Evolutionary conservation across 2,113 vertebrate genomes (phyloP).

Genomic region (Varanus salvator): DNA sequence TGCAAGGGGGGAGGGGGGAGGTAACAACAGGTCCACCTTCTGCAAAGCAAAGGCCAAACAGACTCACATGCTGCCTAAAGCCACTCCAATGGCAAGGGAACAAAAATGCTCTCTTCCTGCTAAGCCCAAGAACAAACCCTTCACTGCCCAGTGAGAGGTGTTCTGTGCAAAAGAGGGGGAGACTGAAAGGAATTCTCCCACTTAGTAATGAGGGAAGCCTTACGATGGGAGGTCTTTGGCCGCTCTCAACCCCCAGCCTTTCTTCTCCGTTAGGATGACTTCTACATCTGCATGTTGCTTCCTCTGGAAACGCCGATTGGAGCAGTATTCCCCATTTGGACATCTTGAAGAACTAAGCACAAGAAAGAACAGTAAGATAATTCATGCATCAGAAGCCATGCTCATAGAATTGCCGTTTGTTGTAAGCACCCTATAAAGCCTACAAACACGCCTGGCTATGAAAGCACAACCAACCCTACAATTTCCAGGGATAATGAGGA

Average conservation of each 20-base stretch:
- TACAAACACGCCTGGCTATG: background rate
- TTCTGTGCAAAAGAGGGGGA: background rate
- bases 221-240: constrained; percentile 92
- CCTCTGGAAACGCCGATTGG: constrained; percentile 97
- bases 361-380: constrained; percentile 31
- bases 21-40: background rate
- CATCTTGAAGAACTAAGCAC: constrained; percentile 91
- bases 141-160: background rate
- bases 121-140: background rate
- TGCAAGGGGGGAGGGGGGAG: too few relatives aligned
- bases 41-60: background rate
- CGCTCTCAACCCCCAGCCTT: constrained; percentile 96
- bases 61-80: too few relatives aligned
- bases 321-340: constrained; percentile 92
- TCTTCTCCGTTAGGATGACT: constrained; percentile 96
- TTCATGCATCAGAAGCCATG: rapidly evolving
- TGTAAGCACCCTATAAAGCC: background rate
- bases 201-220: constrained; percentile 55
- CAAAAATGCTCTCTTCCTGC: background rate
- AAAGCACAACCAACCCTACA: background rate
- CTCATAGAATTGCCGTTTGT: rapidly evolving
- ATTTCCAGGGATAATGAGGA: background rate
- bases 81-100: background rate
- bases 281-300: constrained; percentile 96
- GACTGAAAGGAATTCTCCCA: background rate